Evolutionary conservation across 2,888 invertebrate genomes (phyloP).

Genomic region (Hecatera dysodea): DNA sequence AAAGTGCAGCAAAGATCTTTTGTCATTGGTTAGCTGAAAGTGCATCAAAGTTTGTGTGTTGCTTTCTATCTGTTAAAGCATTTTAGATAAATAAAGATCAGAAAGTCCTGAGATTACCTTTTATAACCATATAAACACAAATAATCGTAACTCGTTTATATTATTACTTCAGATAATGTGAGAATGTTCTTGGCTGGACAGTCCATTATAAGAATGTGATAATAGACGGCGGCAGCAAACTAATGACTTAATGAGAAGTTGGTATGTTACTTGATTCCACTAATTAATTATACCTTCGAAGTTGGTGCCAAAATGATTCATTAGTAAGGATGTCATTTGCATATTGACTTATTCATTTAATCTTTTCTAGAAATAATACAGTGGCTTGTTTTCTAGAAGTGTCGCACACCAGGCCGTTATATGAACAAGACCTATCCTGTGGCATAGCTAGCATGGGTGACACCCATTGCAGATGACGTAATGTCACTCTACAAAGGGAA

Average conservation of each 20-base stretch:
- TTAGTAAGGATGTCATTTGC: slow-evolving; percentile 21
- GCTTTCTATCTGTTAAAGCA: not conserved
- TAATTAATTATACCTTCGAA: slow-evolving; percentile 21
- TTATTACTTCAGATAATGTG: not conserved
- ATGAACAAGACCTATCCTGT: not conserved
- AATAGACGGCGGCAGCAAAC: not conserved
- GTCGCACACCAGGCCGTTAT: not conserved
- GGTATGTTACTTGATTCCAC: slow-evolving; percentile 9
- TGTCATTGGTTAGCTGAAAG: slow-evolving; percentile 91
- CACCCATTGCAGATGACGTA: no score
- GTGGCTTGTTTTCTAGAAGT: no score
- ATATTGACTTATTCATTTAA: slow-evolving; percentile 9
- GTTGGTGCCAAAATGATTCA: slow-evolving; percentile 37
- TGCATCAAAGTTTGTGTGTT: not conserved
- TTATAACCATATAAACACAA: not conserved
- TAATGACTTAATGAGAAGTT: slow-evolving; percentile 9
- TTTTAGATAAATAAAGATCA: not conserved
- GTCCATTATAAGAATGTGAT: not conserved
- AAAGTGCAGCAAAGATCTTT: slow-evolving; percentile 56
- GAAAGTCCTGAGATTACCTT: not conserved
- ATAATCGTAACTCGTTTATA: not conserved
- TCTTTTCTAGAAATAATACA: slow-evolving; percentile 7
- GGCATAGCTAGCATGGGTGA: no score
- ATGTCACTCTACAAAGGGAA: no score
- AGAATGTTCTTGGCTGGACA: not conserved